A percentile compares a stretch with the other conserved stretches of the same genome.
Evolutionary conservation across 1,140 invertebrate species (phyloP).

Genomic region (Drosophila equinoxialis): DNA sequence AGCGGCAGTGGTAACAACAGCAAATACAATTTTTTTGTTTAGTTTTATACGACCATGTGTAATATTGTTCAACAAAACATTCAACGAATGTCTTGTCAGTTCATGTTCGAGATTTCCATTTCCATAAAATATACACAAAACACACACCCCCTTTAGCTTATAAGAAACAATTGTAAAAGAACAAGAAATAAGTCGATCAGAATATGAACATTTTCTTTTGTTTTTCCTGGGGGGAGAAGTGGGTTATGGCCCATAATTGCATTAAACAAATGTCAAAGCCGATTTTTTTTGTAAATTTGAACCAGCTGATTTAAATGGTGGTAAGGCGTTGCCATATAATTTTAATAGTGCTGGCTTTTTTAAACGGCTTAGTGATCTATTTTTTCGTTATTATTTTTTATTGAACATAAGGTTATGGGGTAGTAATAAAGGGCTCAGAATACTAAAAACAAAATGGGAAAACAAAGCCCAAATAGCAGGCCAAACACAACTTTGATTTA

Average conservation of each 20-base stretch:
- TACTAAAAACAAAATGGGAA: too few species aligned
- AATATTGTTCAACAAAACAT: slow-evolving; percentile 56
- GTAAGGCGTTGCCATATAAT: not conserved
- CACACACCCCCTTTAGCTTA: slow-evolving; percentile 42
- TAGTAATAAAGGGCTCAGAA: too few species aligned
- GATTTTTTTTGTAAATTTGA: not conserved
- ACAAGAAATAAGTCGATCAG: slow-evolving; percentile 15
- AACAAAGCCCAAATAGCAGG: too few species aligned
- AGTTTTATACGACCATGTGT: slow-evolving; percentile 43
- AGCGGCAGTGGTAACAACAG: slow-evolving; percentile 31
- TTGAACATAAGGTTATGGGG: too few species aligned
- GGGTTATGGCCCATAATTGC: not conserved
- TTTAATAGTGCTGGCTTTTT: not conserved
- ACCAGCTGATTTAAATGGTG: not conserved
- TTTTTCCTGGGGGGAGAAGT: not conserved
- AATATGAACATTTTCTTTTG: not conserved
- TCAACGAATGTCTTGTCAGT: slow-evolving; percentile 73
- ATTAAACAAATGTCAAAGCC: not conserved
- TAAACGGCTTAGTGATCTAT: too few species aligned
- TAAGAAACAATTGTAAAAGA: slow-evolving; percentile 48
- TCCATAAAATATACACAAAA: slow-evolving; percentile 37
- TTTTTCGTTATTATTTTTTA: too few species aligned
- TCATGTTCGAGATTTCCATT: slow-evolving; percentile 63
- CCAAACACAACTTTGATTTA: too few species aligned
- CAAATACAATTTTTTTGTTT: slow-evolving; percentile 57